A percentile compares a stretch with the other conserved stretches of the same genome.
phyloP scores from a whole-genome alignment of 2,113 vertebrate species.

The Symphodus melops region DNA sequence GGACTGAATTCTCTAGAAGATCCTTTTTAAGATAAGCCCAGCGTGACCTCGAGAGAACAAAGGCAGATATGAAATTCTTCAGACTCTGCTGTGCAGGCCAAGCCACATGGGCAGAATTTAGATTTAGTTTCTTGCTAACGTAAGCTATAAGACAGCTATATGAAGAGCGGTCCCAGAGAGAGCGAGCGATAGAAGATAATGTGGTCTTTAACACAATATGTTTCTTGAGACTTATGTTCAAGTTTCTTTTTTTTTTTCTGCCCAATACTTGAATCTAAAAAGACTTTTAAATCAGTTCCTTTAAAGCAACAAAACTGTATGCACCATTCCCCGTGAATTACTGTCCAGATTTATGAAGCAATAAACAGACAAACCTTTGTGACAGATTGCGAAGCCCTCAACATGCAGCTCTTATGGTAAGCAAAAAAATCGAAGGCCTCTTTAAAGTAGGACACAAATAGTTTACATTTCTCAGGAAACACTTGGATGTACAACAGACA shows the following conservation, averaged over 20 bases:
- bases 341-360: not conserved
- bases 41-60: conserved; percentile 17
- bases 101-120: not conserved
- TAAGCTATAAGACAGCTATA: not conserved
- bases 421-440: no score
- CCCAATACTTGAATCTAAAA: not conserved
- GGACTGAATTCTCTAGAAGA: not conserved
- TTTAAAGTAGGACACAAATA: no score
- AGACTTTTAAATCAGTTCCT: no score
- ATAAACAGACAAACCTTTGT: no score
- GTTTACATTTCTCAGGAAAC: no score
- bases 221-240: not conserved
- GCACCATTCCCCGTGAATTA: not conserved
- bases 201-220: not conserved
- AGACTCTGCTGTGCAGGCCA: not conserved
- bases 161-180: not conserved
- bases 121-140: conserved; percentile 1
- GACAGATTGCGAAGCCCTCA: no score
- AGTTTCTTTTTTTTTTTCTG: not conserved
- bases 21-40: conserved; percentile 8
- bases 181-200: not conserved
- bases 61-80: conserved; percentile 13
- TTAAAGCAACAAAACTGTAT: not conserved
- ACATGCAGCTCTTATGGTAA: not conserved
- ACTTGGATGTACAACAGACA: no score